These are phyloP conservation scores for Fistularia tabacaria DNA, from an alignment of 2,797 vertebrate genomes.

Conservation along the genomic window DNA sequence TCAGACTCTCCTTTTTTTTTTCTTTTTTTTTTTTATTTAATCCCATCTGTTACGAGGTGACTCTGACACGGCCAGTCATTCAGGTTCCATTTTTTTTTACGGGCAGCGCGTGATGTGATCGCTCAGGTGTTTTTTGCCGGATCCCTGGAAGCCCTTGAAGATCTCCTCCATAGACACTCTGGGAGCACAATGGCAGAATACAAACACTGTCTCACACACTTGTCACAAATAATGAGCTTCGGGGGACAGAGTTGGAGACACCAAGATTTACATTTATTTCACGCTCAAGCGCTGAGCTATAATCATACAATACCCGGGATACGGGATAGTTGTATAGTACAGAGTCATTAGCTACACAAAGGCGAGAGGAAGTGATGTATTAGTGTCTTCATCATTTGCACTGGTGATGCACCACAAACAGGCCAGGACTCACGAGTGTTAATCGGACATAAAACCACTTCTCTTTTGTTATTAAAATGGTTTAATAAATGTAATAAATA, in stretches of 20 bases:
- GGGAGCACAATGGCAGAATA: neutral
- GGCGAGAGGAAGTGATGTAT: slow-evolving; percentile 43
- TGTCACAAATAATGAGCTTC: slow-evolving; percentile 69
- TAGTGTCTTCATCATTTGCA: slow-evolving; percentile 51
- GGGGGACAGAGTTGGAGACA: slow-evolving; percentile 56
- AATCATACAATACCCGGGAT: slow-evolving; percentile 53
- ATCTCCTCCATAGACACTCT: slow-evolving; percentile 74
- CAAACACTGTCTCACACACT: slow-evolving; percentile 55
- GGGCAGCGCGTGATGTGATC: slow-evolving; percentile 69
- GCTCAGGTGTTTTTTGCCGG: slow-evolving; percentile 66
- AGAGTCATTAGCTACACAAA: slow-evolving; percentile 52
- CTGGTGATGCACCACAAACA: slow-evolving; percentile 11
- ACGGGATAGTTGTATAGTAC: slow-evolving; percentile 46
- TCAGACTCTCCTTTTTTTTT: too few species aligned
- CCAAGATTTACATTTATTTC: slow-evolving; percentile 69
- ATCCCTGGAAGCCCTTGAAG: slow-evolving; percentile 74
- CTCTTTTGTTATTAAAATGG: too few species aligned
- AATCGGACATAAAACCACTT: neutral
- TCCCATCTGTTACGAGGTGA: too few species aligned
- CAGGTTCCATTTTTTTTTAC: slow-evolving; percentile 68
- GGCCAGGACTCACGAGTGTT: neutral
- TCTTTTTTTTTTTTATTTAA: too few species aligned
- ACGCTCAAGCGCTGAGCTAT: slow-evolving; percentile 64
- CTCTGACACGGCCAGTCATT: neutral
- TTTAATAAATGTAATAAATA: too few species aligned